These are phyloP conservation scores for Caretta caretta DNA, from an alignment of 2,113 vertebrate species.

Conservation along the genomic window DNA sequence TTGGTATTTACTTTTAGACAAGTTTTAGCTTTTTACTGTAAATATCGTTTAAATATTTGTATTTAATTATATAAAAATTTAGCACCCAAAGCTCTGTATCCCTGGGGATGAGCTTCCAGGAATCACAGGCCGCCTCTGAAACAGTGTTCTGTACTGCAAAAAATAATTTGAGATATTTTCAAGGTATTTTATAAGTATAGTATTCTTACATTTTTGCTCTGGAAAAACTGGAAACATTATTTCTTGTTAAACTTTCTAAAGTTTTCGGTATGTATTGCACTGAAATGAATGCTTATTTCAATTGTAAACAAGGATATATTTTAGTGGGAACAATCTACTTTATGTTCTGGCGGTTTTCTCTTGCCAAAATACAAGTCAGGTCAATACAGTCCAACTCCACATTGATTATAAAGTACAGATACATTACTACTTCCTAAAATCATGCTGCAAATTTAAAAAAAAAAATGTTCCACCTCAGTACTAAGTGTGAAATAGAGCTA, in stretches of 20 bases:
- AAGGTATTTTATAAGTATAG: background rate
- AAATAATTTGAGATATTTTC: background rate
- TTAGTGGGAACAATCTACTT: background rate
- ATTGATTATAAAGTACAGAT: background rate
- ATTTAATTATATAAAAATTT: background rate
- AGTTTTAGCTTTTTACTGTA: background rate
- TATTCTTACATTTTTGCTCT: background rate
- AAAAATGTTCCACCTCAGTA: background rate
- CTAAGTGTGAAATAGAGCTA: background rate
- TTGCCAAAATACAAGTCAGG: background rate
- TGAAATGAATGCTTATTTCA: background rate
- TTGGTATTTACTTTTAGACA: background rate
- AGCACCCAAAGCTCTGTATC: background rate
- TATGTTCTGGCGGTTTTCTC: background rate
- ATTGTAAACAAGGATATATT: background rate
- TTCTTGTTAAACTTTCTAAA: background rate
- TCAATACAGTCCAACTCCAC: fast-evolving
- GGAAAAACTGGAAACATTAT: background rate
- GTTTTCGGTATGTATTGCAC: background rate
- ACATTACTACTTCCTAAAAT: background rate
- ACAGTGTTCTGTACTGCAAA: background rate
- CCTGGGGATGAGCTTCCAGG: background rate
- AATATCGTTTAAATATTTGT: background rate
- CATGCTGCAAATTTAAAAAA: background rate
- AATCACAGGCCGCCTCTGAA: background rate